Evolutionary conservation across 2,888 invertebrate species (phyloP).

Genomic region (Synanthedon vespiformis): DNA sequence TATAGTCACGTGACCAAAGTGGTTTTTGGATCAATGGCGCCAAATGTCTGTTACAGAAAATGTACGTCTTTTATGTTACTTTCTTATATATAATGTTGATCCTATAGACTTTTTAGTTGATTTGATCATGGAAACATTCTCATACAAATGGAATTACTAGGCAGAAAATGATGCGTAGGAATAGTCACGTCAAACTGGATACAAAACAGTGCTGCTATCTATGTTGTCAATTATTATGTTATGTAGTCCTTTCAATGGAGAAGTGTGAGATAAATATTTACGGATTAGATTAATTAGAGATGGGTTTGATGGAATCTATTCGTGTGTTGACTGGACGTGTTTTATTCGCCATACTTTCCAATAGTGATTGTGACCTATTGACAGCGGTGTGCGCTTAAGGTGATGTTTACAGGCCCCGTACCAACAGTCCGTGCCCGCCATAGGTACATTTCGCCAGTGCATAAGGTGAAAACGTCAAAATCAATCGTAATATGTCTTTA

Average conservation of each 20-base stretch:
- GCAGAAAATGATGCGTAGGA: slow-evolving; percentile 51
- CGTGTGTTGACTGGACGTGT: slow-evolving; percentile 29
- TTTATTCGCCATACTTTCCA: slow-evolving; percentile 3
- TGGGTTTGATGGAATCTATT: slow-evolving; percentile 30
- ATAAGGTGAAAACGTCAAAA: slow-evolving; percentile 63
- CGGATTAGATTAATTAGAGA: slow-evolving; percentile 46
- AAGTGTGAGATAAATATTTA: slow-evolving; percentile 74
- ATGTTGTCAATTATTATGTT: slow-evolving; percentile 81
- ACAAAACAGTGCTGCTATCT: slow-evolving; percentile 79
- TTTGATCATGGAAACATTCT: slow-evolving; percentile 15
- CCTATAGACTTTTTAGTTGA: slow-evolving; percentile 9
- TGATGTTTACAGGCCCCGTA: slow-evolving; percentile 23
- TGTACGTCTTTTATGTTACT: slow-evolving; percentile 49
- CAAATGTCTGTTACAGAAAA: slow-evolving; percentile 66
- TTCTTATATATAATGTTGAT: slow-evolving; percentile 18
- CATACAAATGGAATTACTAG: slow-evolving; percentile 17
- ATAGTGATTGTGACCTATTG: too few species aligned
- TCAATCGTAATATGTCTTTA: slow-evolving; percentile 40
- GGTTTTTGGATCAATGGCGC: slow-evolving; percentile 70
- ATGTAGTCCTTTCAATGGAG: slow-evolving; percentile 71
- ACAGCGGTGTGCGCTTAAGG: slow-evolving; percentile 4
- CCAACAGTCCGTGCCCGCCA: slow-evolving; percentile 48
- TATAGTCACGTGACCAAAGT: slow-evolving; percentile 68
- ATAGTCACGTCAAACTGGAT: slow-evolving; percentile 67
- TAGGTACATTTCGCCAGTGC: slow-evolving; percentile 50